Percentiles rank a stretch among this genome's conserved stretches.
Conservation (phyloP, 92 coral and sea anemone genomes). For the Parazoanthus swiftii region DNA sequence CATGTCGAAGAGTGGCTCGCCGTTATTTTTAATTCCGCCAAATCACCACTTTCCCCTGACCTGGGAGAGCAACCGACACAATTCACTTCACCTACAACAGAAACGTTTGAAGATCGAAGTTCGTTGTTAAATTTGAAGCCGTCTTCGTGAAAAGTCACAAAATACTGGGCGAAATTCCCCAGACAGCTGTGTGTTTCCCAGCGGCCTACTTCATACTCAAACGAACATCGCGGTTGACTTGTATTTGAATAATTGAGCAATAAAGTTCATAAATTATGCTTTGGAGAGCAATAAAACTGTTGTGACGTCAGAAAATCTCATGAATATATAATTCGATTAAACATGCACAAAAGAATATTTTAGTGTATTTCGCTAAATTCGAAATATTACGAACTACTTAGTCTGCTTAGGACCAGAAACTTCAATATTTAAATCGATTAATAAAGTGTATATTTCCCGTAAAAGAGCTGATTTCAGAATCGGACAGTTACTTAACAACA, state of each 20-base stretch:
- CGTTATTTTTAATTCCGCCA: conserved; percentile 1
- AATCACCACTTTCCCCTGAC: background rate
- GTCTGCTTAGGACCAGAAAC: background rate
- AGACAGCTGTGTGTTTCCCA: conserved; percentile 41
- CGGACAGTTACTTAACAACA: no score
- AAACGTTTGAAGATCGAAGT: background rate
- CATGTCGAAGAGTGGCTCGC: background rate
- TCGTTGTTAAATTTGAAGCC: background rate
- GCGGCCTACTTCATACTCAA: background rate
- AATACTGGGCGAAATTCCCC: conserved; percentile 5
- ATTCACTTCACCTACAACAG: background rate
- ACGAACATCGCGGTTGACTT: conserved; percentile 15
- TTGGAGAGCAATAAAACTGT: background rate
- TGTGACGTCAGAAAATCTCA: conserved; percentile 24
- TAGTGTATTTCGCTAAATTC: background rate
- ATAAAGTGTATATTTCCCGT: no score
- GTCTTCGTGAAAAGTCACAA: background rate
- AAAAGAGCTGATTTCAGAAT: no score
- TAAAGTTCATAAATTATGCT: background rate
- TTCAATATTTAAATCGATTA: background rate
- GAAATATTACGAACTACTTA: background rate
- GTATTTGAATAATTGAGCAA: conserved; percentile 35
- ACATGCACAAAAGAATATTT: no score
- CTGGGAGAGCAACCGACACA: background rate
- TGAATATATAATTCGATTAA: background rate